Base-by-base conservation (phyloP, 2,888 invertebrate genomes). In the Dorcus parallelipipedus region DNA sequence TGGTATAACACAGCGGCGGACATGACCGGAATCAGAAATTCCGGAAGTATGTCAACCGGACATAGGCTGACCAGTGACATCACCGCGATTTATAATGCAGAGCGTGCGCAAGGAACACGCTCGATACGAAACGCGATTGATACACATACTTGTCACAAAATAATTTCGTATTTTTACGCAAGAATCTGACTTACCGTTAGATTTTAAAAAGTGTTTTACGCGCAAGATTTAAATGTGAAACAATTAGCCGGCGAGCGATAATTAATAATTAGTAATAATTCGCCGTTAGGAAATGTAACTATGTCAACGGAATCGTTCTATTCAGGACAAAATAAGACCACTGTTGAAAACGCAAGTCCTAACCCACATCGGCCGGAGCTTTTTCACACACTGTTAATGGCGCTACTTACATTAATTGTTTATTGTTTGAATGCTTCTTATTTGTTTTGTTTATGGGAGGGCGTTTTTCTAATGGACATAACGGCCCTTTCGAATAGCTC, bases 1-100 rank as follows among this genome's bases (percentile, higher is more conserved):
- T 54, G 47, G 47, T 51, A 47, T 48, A 17, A 49, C 38, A 20
- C 20, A 20, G 49, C 38, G 8, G 20, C 49, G 33, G 33, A 61
- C 60, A 59, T 63, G 66, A 60, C 62, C 65, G 66, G 68, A 67
- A 68, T 68, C 67, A 65, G 57, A 62, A 60, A 59, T 65, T 64
- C 68, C 68, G 68, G 68, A 68, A 67, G 68, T 68, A 61, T 66
- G 68, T 64, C 68, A 68, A 67, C 67, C 67, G 67, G 67, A 66
- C 68, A 66, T 65, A 58, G 61, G 54, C 54, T 51, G 56, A 54
- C 58, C 61, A 60, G 60, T 61, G 64, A 62, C 61, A 64, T 17
- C 26, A 33, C 26, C 26, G 26, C 26, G 26, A 33, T 33, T 33
- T 33, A 33, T 33, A 33, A 33, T 33, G 26, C 26, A 7, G 26